Evolutionary conservation across 2,797 vertebrate species (phyloP).

Genomic region (Amphiprion clarkii): DNA sequence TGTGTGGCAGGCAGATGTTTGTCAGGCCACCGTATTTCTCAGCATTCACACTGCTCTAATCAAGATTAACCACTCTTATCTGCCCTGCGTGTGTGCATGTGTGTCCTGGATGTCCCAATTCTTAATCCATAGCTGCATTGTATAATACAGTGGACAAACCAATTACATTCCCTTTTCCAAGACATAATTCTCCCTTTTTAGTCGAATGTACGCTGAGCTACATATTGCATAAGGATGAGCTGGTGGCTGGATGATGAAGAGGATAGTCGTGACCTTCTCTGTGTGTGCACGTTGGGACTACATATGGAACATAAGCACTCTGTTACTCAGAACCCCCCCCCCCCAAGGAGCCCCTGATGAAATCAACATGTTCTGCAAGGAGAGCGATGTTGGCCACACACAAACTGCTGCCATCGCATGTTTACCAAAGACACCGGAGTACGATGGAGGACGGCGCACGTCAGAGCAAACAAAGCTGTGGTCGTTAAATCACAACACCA

Average conservation of each 20-base stretch:
- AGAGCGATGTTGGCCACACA: slow-evolving; percentile 61
- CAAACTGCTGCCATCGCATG: slow-evolving; percentile 60
- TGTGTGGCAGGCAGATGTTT: slow-evolving; percentile 83
- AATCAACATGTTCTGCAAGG: slow-evolving; percentile 72
- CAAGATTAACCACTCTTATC: slow-evolving; percentile 82
- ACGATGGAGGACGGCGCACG: slow-evolving; percentile 35
- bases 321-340: slow-evolving; percentile 71
- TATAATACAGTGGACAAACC: slow-evolving; percentile 75
- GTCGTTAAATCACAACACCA: slow-evolving; percentile 46
- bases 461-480: slow-evolving; percentile 60
- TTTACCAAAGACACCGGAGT: slow-evolving; percentile 58
- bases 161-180: slow-evolving; percentile 67
- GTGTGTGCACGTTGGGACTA: slow-evolving; percentile 3
- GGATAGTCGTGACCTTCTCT: slow-evolving; percentile 43
- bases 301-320: slow-evolving; percentile 55
- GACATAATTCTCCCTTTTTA: slow-evolving; percentile 64
- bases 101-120: slow-evolving; percentile 71
- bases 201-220: slow-evolving; percentile 32
- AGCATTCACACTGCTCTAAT: slow-evolving; percentile 79
- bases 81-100: slow-evolving; percentile 50
- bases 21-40: slow-evolving; percentile 78
- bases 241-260: slow-evolving; percentile 34
- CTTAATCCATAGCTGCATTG: slow-evolving; percentile 76
- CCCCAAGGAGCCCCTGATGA: slow-evolving; percentile 72
- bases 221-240: slow-evolving; percentile 56